Base-by-base conservation (phyloP, 1,140 invertebrate species). In the Pseudomyrmex gracilis region DNA sequence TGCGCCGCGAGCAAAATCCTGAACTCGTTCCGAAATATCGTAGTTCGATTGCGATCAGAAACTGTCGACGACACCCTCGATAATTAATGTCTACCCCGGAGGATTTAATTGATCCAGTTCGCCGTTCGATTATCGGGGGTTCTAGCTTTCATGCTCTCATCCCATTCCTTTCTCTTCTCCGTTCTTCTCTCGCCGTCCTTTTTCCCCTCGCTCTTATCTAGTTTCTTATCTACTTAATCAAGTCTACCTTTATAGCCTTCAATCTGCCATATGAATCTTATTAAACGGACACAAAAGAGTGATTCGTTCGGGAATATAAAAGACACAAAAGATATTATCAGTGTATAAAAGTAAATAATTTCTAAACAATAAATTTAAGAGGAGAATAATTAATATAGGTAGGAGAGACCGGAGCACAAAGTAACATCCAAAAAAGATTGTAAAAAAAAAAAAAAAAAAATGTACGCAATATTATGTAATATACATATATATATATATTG, bases 71-170 rank as follows among this genome's bases (percentile, higher is more conserved):
- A 89, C 85, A 89, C 78, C 83, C 85, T 80, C 83, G 71, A 89
- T 89, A 89, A 89, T 89, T 89, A 87, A 89, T 89, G 87, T 57
- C 73, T 84, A 67, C 55, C 77, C 64, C 66, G 76, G 24, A 77
- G 85, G 74, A 73, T 89, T 90, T 90, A 90, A 90, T 90, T 90
- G 89, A 85, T 90, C 85, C 84, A 86, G 77, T 90, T 90, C 84
- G 80, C 80, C 63, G 82, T 90, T 87, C 89, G 86, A 90, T 90
- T 90, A 90, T 90, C 89, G 89, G 85, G 85, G 80, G 84, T 57
- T 71, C 73, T 71, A 88, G 90, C 87, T 87, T 88, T 90, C 88
- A 88, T 76, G 77, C 53, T 55, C 64, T 49, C 53, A 34, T 57
- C 78, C 85, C 68, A 45, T 74, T 74, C 67, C 61, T 67, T 22